A percentile compares a stretch with the other conserved stretches of the same genome.
Conservation (phyloP, 37 sponge, comb jelly and placozoan species). For the Bolinopsis microptera region DNA sequence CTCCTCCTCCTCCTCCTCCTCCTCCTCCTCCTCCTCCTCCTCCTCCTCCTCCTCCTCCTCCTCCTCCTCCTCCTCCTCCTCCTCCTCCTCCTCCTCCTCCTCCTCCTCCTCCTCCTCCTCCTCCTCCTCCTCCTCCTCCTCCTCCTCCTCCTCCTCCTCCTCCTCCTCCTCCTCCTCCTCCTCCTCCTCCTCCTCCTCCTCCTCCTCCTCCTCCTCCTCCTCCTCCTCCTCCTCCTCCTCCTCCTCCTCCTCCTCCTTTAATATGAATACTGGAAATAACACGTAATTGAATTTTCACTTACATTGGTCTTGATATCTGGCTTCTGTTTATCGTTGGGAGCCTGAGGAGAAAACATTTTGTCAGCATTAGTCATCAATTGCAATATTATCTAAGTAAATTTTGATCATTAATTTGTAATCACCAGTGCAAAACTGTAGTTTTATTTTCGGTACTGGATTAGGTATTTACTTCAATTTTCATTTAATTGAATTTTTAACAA, state of each 20-base stretch:
- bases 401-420: too few relatives aligned
- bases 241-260: not conserved
- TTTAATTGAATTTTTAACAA: too few relatives aligned
- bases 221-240: not conserved
- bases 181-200: not conserved
- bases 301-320: too few relatives aligned
- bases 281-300: too few relatives aligned
- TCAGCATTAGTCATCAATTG: too few relatives aligned
- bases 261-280: too few relatives aligned
- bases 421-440: too few relatives aligned
- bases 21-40: not conserved
- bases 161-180: not conserved
- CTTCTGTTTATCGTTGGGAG: too few relatives aligned
- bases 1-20: not conserved
- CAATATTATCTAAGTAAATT: too few relatives aligned
- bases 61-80: not conserved
- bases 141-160: not conserved
- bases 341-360: too few relatives aligned
- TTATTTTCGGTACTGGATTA: too few relatives aligned
- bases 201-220: not conserved
- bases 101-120: not conserved
- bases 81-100: not conserved
- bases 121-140: not conserved
- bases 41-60: not conserved
- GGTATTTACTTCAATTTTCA: too few relatives aligned